A percentile compares a stretch with the other conserved stretches of the same genome.
These are phyloP conservation scores for Diadumene lineata DNA, from an alignment of 92 coral and sea anemone genomes.

Conservation along the genomic window DNA sequence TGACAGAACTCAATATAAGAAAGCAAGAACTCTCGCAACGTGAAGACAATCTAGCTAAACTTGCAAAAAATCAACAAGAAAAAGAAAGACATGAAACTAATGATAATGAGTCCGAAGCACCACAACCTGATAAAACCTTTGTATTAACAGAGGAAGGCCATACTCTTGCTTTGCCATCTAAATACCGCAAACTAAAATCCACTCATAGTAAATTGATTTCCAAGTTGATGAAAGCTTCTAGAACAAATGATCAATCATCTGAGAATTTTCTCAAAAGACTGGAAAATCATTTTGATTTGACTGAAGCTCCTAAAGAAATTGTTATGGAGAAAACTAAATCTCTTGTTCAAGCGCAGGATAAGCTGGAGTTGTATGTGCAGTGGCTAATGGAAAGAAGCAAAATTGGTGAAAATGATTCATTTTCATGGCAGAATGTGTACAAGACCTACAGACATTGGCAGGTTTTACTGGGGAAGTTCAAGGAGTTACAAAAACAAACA, in stretches of 20 bases:
- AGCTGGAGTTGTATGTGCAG: conserved; percentile 22
- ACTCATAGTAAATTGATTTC: conserved; percentile 50
- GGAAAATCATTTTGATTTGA: conserved; percentile 43
- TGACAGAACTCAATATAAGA: background rate
- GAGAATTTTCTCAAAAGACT: conserved; percentile 45
- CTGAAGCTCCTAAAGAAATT: conserved; percentile 29
- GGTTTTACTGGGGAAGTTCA: conserved; percentile 63
- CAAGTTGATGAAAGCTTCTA: conserved; percentile 32
- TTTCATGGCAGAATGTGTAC: conserved; percentile 73
- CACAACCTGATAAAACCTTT: conserved; percentile 29
- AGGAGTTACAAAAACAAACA: conserved; percentile 72
- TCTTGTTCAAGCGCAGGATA: conserved; percentile 44
- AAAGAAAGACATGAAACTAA: background rate
- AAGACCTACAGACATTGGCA: conserved; percentile 82
- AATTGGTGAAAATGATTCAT: conserved; percentile 3
- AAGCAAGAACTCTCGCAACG: conserved; percentile 10
- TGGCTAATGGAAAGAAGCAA: conserved; percentile 29
- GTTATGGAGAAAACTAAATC: conserved; percentile 27
- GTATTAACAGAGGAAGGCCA: conserved; percentile 49
- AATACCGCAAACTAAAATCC: conserved; percentile 71
- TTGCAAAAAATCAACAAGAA: background rate
- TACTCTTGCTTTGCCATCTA: conserved; percentile 53
- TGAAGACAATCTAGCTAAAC: background rate
- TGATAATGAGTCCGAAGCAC: background rate
- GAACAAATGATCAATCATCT: conserved; percentile 18